phyloP scores from a whole-genome alignment of 1,140 invertebrate genomes.

The Lasioglossum baleicum region DNA sequence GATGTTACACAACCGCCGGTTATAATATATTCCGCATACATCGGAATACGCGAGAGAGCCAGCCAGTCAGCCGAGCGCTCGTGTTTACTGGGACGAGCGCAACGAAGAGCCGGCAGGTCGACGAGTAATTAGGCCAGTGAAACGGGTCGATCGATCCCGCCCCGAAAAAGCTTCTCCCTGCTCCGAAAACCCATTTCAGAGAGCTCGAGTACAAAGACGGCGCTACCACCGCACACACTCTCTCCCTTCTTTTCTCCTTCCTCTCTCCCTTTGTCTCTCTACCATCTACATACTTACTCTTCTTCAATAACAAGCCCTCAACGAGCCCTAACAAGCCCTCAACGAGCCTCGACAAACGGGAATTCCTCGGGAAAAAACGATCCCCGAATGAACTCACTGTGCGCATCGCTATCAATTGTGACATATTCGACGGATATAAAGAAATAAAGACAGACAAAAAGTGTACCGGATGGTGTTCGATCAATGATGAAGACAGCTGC shows the following conservation, averaged over 20 bases:
- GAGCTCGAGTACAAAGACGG: not conserved
- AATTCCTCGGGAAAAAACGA: not conserved
- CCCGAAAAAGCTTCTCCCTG: constrained; percentile 31
- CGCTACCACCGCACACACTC: not conserved
- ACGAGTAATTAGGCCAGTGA: constrained; percentile 41
- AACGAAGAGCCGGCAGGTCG: not conserved
- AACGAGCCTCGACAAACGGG: too few species aligned
- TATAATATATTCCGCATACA: not conserved
- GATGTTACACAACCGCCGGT: not conserved
- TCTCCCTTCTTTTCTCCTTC: not conserved
- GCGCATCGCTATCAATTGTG: too few species aligned
- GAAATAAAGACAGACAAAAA: too few species aligned
- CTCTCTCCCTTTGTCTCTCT: not conserved
- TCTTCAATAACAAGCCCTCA: too few species aligned
- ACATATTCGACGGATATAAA: too few species aligned
- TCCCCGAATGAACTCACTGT: too few species aligned
- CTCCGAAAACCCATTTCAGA: constrained; percentile 34
- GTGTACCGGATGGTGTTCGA: not conserved
- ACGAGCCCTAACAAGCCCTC: too few species aligned
- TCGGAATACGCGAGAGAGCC: not conserved
- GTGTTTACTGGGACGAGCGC: constrained; percentile 11
- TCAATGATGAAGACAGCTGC: too few species aligned
- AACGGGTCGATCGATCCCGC: constrained; percentile 39
- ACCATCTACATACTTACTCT: too few species aligned
- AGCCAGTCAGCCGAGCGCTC: not conserved